phyloP scores from a whole-genome alignment of 2,113 vertebrate species.

The Carassius auratus region DNA sequence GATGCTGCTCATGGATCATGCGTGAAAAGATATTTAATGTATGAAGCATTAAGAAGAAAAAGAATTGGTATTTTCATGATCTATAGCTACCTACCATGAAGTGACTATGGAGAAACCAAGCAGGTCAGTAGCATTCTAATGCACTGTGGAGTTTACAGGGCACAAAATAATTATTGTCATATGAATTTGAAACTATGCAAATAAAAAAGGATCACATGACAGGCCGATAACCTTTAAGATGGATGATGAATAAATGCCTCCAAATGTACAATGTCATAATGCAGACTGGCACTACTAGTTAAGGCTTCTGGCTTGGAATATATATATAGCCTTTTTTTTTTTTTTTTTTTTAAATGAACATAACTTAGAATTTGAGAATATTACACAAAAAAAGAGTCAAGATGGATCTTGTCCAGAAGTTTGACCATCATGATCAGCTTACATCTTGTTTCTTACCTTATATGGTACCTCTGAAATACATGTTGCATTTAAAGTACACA shows the following conservation, averaged over 20 bases:
- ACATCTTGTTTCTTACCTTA: background rate
- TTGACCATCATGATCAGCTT: background rate
- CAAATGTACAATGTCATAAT: background rate
- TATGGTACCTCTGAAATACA: slow-evolving; percentile 1
- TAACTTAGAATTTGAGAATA: background rate
- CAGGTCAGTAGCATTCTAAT: background rate
- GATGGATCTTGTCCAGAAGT: background rate
- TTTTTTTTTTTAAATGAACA: background rate
- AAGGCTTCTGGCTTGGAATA: background rate
- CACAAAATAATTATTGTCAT: background rate
- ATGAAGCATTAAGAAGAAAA: background rate
- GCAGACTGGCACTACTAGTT: background rate
- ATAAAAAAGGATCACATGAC: background rate
- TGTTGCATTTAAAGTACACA: background rate
- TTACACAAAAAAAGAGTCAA: background rate
- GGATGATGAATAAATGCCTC: background rate
- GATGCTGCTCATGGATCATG: background rate
- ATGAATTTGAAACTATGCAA: background rate
- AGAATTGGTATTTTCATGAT: background rate
- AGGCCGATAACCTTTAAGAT: background rate
- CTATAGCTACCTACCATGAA: background rate
- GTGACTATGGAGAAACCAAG: background rate
- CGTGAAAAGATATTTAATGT: background rate
- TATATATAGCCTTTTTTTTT: too few relatives aligned
- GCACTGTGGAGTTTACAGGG: background rate